These are phyloP conservation scores for Cynoglossus semilaevis DNA, from an alignment of 2,113 vertebrate species.

Conservation along the genomic window DNA sequence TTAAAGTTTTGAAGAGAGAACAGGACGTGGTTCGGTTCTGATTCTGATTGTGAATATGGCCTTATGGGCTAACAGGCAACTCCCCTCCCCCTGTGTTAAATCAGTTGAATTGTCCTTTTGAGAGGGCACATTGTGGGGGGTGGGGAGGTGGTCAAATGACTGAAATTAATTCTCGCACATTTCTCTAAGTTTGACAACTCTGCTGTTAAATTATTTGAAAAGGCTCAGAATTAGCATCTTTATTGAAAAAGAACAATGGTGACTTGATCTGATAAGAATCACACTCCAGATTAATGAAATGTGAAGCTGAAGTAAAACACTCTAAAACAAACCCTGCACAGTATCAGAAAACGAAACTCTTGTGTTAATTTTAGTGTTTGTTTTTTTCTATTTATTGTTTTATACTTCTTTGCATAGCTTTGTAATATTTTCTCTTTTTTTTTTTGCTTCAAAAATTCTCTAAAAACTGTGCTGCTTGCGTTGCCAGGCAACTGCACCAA, in stretches of 20 bases:
- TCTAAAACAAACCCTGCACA: slow-evolving; percentile 39
- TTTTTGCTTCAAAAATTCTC: slow-evolving; percentile 49
- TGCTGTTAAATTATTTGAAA: slow-evolving; percentile 36
- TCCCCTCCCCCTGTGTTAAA: slow-evolving; percentile 36
- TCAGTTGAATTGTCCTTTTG: slow-evolving; percentile 42
- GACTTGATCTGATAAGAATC: slow-evolving; percentile 20
- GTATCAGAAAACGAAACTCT: slow-evolving; percentile 29
- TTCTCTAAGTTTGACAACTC: slow-evolving; percentile 30
- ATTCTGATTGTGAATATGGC: slow-evolving; percentile 64
- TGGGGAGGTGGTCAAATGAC: slow-evolving; percentile 19
- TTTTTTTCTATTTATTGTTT: slow-evolving; percentile 71
- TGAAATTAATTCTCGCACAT: slow-evolving; percentile 52
- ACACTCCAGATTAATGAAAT: slow-evolving; percentile 38
- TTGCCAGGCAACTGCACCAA: slow-evolving; percentile 73
- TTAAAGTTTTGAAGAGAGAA: slow-evolving; percentile 44
- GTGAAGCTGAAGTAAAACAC: slow-evolving; percentile 49
- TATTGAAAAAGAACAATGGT: slow-evolving; percentile 8
- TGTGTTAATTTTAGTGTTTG: slow-evolving; percentile 49
- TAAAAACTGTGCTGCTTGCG: slow-evolving; percentile 61
- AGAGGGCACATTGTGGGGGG: slow-evolving; percentile 32
- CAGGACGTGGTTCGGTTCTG: slow-evolving; percentile 28
- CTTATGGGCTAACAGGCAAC: slow-evolving; percentile 51
- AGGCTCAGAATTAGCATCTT: slow-evolving; percentile 19
- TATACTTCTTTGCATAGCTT: slow-evolving; percentile 70
- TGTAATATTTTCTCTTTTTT: slow-evolving; percentile 53